Base-by-base conservation (phyloP, 1,140 invertebrate species). In the Anastrepha obliqua region DNA sequence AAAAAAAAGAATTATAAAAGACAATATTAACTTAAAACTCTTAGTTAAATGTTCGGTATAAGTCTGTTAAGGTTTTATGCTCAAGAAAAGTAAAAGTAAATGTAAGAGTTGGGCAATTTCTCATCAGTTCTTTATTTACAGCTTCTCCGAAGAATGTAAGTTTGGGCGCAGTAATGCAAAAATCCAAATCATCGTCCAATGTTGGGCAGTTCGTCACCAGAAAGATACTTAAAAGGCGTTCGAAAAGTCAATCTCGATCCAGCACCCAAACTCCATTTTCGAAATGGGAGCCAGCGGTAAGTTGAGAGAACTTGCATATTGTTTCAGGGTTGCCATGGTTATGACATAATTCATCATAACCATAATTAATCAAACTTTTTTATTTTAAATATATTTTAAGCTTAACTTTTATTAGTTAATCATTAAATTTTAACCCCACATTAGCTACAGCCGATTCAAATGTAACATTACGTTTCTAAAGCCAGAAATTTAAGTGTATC, bases 131-230 rank as follows among this genome's bases (percentile, higher is more conserved):
- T 67, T 39, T 39, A 67, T 67, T 67, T 42, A 39, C 64, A 67
- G 64, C 39, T 67, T 20, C 29, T 11, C 4, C 29, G 64, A 67
- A 42, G 29, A 20, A 42, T 67, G 64, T 20, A 67, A 67, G 29
- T 86, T 39, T 86, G 64, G 42, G 15, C 44, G 8, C 87, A 90
- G 95, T 95, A 90, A 97, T 97, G 97, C 97, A 97, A 95, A 98
- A 97, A 93, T 97, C 96, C 89, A 97, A 97, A 91, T 97, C 96
- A 9, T 97, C 97, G 88, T 97, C 96, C 90, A 97, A 96, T 93
- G 97, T 98, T 91, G 96, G 97, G 91, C 97, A 97, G 91, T 95
- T 97, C 91, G 96, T 98, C 88, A 95, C 97, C 89, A 96, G 97
- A 94, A 96, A 97, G 93, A 96, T 98, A 90, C 97, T 96, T 95